A percentile compares a stretch with the other conserved stretches of the same genome.
Conservation (phyloP, 2,888 invertebrate genomes). For the Chirona hameri region DNA sequence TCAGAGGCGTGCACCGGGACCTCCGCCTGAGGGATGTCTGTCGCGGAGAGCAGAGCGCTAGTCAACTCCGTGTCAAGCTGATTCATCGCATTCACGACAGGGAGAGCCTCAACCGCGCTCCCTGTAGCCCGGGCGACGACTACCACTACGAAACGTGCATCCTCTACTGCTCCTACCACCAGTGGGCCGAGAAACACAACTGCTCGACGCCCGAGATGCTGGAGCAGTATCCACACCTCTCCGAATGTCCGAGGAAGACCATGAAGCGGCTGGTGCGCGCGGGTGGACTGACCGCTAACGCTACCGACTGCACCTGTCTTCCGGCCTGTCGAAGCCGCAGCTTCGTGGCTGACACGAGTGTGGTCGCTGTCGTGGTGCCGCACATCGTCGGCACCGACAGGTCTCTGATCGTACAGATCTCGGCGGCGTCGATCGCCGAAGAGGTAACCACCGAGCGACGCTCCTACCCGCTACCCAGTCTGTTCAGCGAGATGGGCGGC, state of each 20-base stretch:
- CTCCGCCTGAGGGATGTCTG: too few relatives aligned
- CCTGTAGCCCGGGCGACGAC: not conserved
- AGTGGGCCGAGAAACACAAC: not conserved
- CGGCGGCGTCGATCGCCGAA: not conserved
- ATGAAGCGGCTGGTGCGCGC: too few relatives aligned
- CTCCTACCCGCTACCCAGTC: not conserved
- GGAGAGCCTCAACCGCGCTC: not conserved
- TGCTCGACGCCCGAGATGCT: not conserved
- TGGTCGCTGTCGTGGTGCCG: too few relatives aligned
- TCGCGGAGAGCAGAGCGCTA: not conserved
- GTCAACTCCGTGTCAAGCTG: not conserved
- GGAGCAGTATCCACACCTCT: not conserved
- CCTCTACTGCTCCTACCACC: not conserved
- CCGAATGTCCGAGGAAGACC: too few relatives aligned
- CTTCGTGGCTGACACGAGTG: not conserved
- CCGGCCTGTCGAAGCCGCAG: not conserved
- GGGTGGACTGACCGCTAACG: too few relatives aligned
- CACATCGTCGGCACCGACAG: too few relatives aligned
- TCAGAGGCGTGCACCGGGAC: not conserved
- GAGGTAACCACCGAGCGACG: not conserved
- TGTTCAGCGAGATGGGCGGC: slow-evolving; percentile 13
- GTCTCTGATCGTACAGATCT: too few relatives aligned
- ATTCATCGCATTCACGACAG: not conserved
- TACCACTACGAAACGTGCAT: not conserved
- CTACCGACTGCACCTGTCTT: not conserved